Evolutionary conservation across 2,888 invertebrate species (phyloP).

Genomic region (Sipunculus nudus): DNA sequence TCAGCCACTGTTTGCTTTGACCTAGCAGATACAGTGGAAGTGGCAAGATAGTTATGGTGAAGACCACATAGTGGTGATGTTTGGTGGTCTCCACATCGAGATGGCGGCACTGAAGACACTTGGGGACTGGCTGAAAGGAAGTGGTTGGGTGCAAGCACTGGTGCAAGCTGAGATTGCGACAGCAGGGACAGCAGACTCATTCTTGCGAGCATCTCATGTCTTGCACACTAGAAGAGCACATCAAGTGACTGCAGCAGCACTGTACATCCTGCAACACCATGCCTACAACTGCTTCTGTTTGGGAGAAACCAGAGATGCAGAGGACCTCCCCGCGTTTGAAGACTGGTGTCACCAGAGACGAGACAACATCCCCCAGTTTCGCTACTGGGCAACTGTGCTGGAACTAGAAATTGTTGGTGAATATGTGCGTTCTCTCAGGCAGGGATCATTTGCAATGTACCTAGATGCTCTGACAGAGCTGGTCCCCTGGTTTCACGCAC

Average conservation of each 20-base stretch:
- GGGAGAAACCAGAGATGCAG: neutral
- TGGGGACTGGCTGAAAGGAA: conserved; percentile 38
- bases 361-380: conserved; percentile 10
- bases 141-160: conserved; percentile 45
- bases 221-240: conserved; percentile 37
- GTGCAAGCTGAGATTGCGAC: conserved; percentile 40
- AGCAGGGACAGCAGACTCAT: conserved; percentile 44
- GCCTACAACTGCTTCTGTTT: neutral
- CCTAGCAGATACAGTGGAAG: conserved; percentile 47
- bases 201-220: conserved; percentile 30
- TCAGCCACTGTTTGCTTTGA: conserved; percentile 44
- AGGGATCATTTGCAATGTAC: conserved; percentile 8
- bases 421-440: conserved; percentile 7
- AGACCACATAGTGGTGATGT: conserved; percentile 40
- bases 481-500: conserved; percentile 25
- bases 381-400: conserved; percentile 10
- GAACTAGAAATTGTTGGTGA: conserved; percentile 10
- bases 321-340: neutral
- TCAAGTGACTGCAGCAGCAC: conserved; percentile 37
- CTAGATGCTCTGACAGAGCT: conserved; percentile 5
- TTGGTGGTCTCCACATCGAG: conserved; percentile 51
- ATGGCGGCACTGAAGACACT: conserved; percentile 43
- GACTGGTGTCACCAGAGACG: neutral
- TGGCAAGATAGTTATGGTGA: conserved; percentile 45
- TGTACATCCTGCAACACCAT: conserved; percentile 21